A percentile compares a stretch with the other conserved stretches of the same genome.
Evolutionary conservation across 2,113 vertebrate species (phyloP).

Genomic region (Pedionomus torquatus): DNA sequence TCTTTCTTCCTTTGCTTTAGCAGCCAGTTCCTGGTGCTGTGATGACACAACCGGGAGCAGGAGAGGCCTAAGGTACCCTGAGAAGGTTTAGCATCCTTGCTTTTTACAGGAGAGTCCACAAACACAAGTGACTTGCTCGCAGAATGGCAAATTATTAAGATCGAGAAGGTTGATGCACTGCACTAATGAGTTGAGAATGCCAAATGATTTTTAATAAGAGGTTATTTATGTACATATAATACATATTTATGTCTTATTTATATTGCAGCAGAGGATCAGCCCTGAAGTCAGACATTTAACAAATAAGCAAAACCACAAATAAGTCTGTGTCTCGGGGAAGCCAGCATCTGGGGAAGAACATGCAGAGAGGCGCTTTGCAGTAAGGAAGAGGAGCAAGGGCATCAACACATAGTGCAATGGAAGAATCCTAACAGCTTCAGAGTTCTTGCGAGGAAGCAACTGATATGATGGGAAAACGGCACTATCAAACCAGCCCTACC

Average conservation of each 20-base stretch:
- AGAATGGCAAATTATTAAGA: background rate
- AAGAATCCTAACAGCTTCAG: background rate
- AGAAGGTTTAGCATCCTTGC: background rate
- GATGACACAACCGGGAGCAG: background rate
- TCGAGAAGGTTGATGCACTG: background rate
- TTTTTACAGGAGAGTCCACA: background rate
- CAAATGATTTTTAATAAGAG: background rate
- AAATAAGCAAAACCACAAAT: background rate
- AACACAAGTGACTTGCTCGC: background rate
- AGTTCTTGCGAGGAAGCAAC: background rate
- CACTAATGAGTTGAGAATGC: constrained; percentile 10
- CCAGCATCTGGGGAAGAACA: background rate
- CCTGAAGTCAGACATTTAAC: constrained; percentile 6
- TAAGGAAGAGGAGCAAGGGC: background rate
- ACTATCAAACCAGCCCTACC: background rate
- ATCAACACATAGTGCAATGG: background rate
- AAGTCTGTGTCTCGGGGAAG: background rate
- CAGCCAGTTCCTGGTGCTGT: background rate
- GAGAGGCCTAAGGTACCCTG: background rate
- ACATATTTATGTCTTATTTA: constrained; percentile 13
- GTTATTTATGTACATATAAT: background rate
- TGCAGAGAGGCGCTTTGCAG: background rate
- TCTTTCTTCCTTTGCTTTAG: background rate
- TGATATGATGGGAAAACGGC: background rate
- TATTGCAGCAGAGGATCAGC: background rate